Conservation (phyloP, 2,797 vertebrate genomes). For the Nyctibius grandis region DNA sequence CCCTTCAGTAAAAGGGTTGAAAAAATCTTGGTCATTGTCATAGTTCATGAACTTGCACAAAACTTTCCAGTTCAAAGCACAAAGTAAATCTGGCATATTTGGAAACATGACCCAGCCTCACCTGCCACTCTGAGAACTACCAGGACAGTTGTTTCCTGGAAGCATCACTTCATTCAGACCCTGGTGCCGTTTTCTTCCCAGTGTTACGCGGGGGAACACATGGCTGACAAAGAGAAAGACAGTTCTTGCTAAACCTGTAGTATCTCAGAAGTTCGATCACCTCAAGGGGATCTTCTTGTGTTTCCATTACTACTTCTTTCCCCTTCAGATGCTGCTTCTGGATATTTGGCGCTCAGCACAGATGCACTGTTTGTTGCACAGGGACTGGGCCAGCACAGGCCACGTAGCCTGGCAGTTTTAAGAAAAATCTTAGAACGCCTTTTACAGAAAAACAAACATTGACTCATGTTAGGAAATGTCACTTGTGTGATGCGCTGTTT, state of each 20-base stretch:
- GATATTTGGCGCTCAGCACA: background rate
- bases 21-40: background rate
- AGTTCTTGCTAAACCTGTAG: background rate
- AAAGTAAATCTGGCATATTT: background rate
- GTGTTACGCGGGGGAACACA: background rate
- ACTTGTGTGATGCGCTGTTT: background rate
- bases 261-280: background rate
- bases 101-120: background rate
- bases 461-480: background rate
- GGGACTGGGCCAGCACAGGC: background rate
- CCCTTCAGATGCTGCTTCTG: background rate
- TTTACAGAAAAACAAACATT: conserved; percentile 14
- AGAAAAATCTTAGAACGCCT: background rate
- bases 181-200: background rate
- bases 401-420: background rate
- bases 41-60: background rate
- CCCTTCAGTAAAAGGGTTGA: background rate
- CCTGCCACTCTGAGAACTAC: background rate
- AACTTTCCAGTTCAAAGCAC: background rate
- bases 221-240: background rate
- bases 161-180: background rate
- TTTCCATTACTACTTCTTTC: background rate
- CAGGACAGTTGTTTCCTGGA: background rate
- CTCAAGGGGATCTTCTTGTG: background rate
- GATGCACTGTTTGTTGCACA: background rate